Percentiles rank a stretch among this genome's conserved stretches.
Evolutionary conservation across 2,888 invertebrate species (phyloP).

Genomic region (Brachyptera risi): DNA sequence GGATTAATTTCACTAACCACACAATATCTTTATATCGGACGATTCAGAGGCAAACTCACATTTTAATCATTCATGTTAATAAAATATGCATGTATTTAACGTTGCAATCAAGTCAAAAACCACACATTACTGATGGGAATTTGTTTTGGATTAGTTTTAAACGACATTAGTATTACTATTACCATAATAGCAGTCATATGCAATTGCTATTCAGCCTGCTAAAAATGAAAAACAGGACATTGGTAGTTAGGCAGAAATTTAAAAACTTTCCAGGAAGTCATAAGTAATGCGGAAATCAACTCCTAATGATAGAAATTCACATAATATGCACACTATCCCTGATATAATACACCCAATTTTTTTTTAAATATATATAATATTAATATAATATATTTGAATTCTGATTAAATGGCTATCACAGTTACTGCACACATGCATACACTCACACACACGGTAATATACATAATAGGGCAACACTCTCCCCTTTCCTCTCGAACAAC

Average conservation of each 20-base stretch:
- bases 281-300: not conserved
- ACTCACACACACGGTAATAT: constrained; percentile 13
- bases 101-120: constrained; percentile 17
- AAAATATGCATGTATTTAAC: constrained; percentile 3
- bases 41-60: too few species aligned
- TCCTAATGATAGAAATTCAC: constrained; percentile 21
- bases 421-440: constrained; percentile 31
- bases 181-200: not conserved
- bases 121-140: not conserved
- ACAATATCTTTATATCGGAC: too few species aligned
- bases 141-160: not conserved
- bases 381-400: constrained; percentile 9
- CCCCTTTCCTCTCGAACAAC: not conserved
- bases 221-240: not conserved
- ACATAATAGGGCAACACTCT: constrained; percentile 4
- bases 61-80: too few species aligned
- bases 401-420: constrained; percentile 31
- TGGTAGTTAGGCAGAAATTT: constrained; percentile 22
- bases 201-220: not conserved
- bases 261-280: constrained; percentile 29
- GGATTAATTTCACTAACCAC: too few species aligned
- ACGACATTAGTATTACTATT: not conserved
- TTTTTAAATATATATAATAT: too few species aligned
- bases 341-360: constrained; percentile 28
- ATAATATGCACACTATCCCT: constrained; percentile 28